Base-by-base conservation (phyloP, 2,888 invertebrate species). In the Tillus elongatus region DNA sequence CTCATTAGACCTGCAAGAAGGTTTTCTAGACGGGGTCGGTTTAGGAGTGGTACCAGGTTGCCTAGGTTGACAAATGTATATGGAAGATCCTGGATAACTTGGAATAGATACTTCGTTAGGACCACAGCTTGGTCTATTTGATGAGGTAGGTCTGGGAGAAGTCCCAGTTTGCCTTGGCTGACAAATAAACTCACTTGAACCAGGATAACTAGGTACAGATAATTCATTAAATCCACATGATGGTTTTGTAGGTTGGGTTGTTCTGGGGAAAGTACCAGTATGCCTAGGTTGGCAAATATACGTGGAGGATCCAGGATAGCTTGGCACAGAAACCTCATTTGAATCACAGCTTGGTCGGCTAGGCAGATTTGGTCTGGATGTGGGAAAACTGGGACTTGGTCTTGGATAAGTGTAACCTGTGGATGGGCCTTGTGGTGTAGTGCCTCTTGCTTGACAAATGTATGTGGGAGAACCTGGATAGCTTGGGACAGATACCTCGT, bases 61-160 rank as follows among this genome's bases (percentile, higher is more conserved):
- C n/a, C n/a, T n/a, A n/a, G n/a, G n/a, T n/a, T n/a, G n/a, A n/a
- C n/a, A n/a, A n/a, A n/a, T n/a, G n/a, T n/a, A n/a, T n/a, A n/a
- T n/a, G n/a, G n/a, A n/a, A n/a, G n/a, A n/a, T n/a, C n/a, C n/a
- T n/a, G n/a, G n/a, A n/a, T n/a, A n/a, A n/a, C n/a, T n/a, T n/a
- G n/a, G n/a, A n/a, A n/a, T n/a, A n/a, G n/a, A n/a, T n/a, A n/a
- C n/a, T n/a, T n/a, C n/a, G n/a, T n/a, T n/a, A n/a, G n/a, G n/a
- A n/a, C n/a, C n/a, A n/a, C n/a, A n/a, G n/a, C n/a, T n/a, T n/a
- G n/a, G n/a, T n/a, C n/a, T n/a, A n/a, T n/a, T n/a, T n/a, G n/a
- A n/a, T n/a, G n/a, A n/a, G n/a, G n/a, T 19, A 13, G 37, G 42
- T 15, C 38, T 43, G 8, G 39, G 38, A 11, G 40, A 6, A 19